phyloP scores from a whole-genome alignment of 2,113 vertebrate species.

The Hystrix cristata region DNA sequence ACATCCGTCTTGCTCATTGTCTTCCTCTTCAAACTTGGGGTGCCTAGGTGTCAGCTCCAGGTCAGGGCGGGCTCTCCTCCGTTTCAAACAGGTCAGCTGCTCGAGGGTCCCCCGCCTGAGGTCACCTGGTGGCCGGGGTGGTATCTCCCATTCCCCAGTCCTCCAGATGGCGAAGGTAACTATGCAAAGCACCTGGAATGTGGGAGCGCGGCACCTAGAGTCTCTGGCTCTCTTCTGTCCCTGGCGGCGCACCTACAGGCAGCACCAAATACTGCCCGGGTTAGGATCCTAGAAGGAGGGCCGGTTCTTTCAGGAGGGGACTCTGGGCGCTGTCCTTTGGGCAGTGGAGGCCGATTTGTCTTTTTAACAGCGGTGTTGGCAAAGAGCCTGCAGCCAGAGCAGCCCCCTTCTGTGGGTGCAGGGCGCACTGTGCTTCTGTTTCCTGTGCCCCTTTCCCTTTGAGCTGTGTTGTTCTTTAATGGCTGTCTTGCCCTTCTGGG shows the following conservation, averaged over 20 bases:
- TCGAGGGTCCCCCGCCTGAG: not conserved
- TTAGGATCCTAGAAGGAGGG: conserved; percentile 36
- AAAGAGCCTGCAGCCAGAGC: not conserved
- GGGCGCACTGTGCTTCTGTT: conserved; percentile 50
- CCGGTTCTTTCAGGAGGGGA: conserved; percentile 46
- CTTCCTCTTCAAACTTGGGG: conserved; percentile 76
- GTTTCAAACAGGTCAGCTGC: not conserved
- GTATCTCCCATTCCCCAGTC: conserved; percentile 54
- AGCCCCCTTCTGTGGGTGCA: not conserved
- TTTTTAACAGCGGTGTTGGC: not conserved
- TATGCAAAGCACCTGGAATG: conserved; percentile 60
- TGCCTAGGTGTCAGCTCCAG: conserved; percentile 6
- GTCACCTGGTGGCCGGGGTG: not conserved
- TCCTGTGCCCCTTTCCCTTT: conserved; percentile 68
- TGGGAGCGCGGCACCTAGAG: not conserved
- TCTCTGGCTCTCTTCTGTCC: not conserved
- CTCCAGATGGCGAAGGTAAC: conserved; percentile 65
- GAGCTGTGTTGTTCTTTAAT: conserved; percentile 85
- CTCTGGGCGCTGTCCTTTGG: not conserved
- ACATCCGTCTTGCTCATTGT: conserved; percentile 76
- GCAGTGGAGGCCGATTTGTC: not conserved
- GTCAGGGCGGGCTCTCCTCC: not conserved
- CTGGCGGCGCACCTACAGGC: not conserved
- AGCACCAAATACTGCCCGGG: not conserved
- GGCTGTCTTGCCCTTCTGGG: conserved; percentile 82